These are phyloP conservation scores for Blomia tropicalis DNA, from an alignment of 2,888 invertebrate species.

Conservation along the genomic window DNA sequence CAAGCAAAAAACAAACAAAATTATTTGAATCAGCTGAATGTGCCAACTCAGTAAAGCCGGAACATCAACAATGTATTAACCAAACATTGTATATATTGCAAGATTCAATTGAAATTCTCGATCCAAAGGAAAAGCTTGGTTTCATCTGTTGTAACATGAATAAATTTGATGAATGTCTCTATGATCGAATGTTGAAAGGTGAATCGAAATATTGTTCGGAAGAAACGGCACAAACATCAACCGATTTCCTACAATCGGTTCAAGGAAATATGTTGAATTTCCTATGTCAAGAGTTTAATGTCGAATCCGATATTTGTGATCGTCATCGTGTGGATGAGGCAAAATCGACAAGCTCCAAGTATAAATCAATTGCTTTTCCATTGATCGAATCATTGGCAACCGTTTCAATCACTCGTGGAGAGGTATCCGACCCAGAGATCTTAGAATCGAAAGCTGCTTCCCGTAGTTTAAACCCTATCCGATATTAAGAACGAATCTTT, in stretches of 20 bases:
- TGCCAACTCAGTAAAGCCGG: constrained; percentile 3
- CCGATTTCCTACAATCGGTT: not conserved
- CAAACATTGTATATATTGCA: not conserved
- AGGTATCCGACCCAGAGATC: no score
- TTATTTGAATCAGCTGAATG: not conserved
- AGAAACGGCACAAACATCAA: not conserved
- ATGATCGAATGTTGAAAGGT: not conserved
- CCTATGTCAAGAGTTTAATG: not conserved
- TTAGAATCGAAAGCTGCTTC: no score
- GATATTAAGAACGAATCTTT: no score
- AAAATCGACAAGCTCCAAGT: not conserved
- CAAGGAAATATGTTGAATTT: constrained; percentile 3
- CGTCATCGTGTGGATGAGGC: not conserved
- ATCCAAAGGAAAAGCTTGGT: not conserved
- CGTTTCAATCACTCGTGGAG: no score
- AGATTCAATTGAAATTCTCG: not conserved
- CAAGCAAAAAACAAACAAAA: not conserved
- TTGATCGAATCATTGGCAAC: constrained; percentile 4
- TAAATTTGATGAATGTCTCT: not conserved
- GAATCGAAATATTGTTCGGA: not conserved
- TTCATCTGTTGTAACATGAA: constrained; percentile 11
- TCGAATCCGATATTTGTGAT: not conserved
- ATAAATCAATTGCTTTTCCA: not conserved
- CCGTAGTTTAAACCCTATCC: no score
- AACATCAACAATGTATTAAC: not conserved